Conservation (phyloP, 2,113 vertebrate species). For the Ophthalmolycus amberensis region DNA sequence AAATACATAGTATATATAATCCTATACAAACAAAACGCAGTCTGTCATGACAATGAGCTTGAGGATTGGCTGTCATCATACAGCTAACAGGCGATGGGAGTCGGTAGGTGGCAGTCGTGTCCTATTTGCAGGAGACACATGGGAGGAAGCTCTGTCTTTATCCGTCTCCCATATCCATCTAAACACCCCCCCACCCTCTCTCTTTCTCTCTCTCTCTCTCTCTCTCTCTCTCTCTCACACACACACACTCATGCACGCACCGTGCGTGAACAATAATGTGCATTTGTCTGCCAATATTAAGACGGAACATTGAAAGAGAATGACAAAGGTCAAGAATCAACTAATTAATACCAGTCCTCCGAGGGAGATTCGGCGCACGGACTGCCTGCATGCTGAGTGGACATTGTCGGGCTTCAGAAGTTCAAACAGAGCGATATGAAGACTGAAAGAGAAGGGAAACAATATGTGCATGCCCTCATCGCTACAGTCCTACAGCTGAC, state of each 20-base stretch:
- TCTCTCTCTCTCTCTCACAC: not conserved
- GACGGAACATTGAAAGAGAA: constrained; percentile 88
- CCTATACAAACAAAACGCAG: constrained; percentile 47
- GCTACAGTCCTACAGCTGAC: constrained; percentile 60
- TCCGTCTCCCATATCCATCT: constrained; percentile 21
- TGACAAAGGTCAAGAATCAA: constrained; percentile 84
- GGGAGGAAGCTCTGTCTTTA: constrained; percentile 47
- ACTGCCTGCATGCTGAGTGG: constrained; percentile 3
- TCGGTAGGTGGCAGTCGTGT: constrained; percentile 94
- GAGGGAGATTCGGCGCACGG: constrained; percentile 44
- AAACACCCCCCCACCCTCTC: constrained; percentile 13
- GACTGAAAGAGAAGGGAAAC: constrained; percentile 27
- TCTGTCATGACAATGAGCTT: constrained; percentile 61
- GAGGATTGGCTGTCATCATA: constrained; percentile 42
- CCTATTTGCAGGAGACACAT: constrained; percentile 76
- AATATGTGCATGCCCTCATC: constrained; percentile 25
- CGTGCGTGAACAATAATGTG: constrained; percentile 58
- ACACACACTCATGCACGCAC: not conserved
- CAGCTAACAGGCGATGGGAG: constrained; percentile 24
- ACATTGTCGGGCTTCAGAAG: constrained; percentile 37
- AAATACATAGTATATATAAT: constrained; percentile 39
- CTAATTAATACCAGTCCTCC: constrained; percentile 84
- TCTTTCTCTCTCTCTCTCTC: not conserved
- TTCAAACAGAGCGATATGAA: constrained; percentile 44
- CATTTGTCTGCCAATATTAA: constrained; percentile 51